Percentiles rank a stretch among this genome's conserved stretches.
These are phyloP conservation scores for Anagrus nilaparvatae DNA, from an alignment of 1,140 invertebrate genomes.

Conservation along the genomic window DNA sequence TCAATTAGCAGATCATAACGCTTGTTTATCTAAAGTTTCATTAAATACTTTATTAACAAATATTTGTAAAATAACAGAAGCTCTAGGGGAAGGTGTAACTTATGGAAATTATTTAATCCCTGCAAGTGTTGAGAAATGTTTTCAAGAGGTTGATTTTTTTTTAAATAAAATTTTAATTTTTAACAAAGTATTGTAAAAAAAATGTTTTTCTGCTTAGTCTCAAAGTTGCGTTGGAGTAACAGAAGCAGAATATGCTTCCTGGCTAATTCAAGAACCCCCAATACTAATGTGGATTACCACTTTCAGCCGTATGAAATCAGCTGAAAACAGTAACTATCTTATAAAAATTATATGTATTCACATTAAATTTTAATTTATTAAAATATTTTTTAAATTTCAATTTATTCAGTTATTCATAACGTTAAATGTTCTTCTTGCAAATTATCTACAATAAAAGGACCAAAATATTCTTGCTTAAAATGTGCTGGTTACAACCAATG, in stretches of 20 bases:
- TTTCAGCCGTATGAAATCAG: conserved; percentile 45
- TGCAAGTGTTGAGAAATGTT: conserved; percentile 44
- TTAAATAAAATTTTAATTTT: conserved; percentile 5
- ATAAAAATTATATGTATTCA: not conserved
- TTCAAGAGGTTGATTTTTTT: conserved; percentile 36
- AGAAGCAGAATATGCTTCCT: conserved; percentile 45
- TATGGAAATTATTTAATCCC: conserved; percentile 46
- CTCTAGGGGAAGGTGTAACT: conserved; percentile 43
- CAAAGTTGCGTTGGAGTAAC: conserved; percentile 43
- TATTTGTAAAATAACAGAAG: conserved; percentile 43
- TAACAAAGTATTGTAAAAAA: conserved; percentile 1
- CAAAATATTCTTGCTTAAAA: conserved; percentile 60
- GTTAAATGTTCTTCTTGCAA: conserved; percentile 49
- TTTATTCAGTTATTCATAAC: conserved; percentile 43
- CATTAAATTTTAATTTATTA: too few relatives aligned
- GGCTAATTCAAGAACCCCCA: conserved; percentile 51
- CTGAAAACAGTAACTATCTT: conserved; percentile 45
- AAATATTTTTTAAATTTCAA: conserved; percentile 4
- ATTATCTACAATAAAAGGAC: conserved; percentile 43
- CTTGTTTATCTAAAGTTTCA: conserved; percentile 41
- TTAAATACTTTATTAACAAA: conserved; percentile 42
- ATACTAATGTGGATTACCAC: conserved; percentile 51
- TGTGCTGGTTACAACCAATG: conserved; percentile 72
- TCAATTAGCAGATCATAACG: conserved; percentile 48
- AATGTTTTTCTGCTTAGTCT: conserved; percentile 29